Evolutionary conservation across 30 jellyfish, hydroid and myxozoan species (phyloP).

Genomic region (Pelagia noctiluca): DNA sequence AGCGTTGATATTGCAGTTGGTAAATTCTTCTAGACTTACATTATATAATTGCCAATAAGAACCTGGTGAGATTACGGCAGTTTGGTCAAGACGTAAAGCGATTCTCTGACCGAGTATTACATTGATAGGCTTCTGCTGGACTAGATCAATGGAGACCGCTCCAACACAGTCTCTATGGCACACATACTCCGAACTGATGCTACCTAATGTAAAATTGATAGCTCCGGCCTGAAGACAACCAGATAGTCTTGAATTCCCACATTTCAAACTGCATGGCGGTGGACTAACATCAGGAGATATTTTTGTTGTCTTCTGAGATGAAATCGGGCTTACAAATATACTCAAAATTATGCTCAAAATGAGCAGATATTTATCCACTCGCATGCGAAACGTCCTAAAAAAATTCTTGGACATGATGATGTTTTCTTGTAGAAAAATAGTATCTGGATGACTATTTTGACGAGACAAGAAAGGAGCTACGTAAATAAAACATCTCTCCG

Average conservation of each 20-base stretch:
- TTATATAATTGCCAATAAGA: constrained; percentile 45
- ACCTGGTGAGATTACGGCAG: neutral
- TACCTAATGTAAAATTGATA: constrained; percentile 18
- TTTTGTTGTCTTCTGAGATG: constrained; percentile 11
- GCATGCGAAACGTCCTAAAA: no score
- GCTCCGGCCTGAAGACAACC: constrained; percentile 43
- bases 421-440: no score
- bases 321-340: neutral
- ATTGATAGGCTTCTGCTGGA: constrained; percentile 65
- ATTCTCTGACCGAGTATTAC: constrained; percentile 28
- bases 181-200: constrained; percentile 40
- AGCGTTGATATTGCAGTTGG: constrained; percentile 8
- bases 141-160: constrained; percentile 27
- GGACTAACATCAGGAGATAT: neutral
- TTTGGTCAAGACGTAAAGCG: constrained; percentile 19
- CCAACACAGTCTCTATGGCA: constrained; percentile 66
- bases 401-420: no score
- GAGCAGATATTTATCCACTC: no score
- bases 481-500: no score
- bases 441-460: no score
- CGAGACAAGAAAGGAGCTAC: no score
- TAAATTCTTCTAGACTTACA: constrained; percentile 31
- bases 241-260: constrained; percentile 40
- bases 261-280: constrained; percentile 21
- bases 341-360: neutral